phyloP scores from a whole-genome alignment of 92 coral and sea anemone species.

The Porites lobata region DNA sequence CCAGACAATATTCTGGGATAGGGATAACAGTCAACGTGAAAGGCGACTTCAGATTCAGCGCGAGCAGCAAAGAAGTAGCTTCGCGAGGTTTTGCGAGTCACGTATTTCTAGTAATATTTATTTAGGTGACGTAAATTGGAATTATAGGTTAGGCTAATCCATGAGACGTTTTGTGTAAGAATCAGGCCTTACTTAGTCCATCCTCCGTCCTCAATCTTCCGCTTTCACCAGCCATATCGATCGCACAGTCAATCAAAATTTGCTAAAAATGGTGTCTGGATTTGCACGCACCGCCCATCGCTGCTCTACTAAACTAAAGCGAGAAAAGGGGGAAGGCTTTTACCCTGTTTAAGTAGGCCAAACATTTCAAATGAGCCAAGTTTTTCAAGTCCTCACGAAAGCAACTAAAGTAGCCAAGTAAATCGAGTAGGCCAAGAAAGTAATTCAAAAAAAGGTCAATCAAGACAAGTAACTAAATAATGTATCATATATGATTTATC shows the following conservation, averaged over 20 bases:
- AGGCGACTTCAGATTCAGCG: too few relatives aligned
- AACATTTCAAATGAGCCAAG: background rate
- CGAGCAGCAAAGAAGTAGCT: too few relatives aligned
- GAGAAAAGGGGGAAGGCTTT: background rate
- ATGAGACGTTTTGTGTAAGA: background rate
- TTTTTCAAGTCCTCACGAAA: constrained; percentile 8
- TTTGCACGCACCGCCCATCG: constrained; percentile 6
- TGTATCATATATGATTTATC: constrained; percentile 4
- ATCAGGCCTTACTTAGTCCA: background rate
- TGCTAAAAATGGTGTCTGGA: background rate
- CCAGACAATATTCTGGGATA: too few relatives aligned
- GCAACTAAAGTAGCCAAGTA: background rate
- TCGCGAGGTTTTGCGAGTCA: background rate
- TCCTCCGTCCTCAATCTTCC: background rate
- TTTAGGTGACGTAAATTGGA: constrained; percentile 5
- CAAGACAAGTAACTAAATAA: constrained; percentile 15
- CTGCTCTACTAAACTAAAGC: background rate
- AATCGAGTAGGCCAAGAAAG: too few relatives aligned
- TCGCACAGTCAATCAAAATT: background rate
- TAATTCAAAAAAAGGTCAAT: background rate
- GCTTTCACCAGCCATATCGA: background rate
- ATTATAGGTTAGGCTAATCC: constrained; percentile 4
- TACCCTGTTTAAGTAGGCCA: background rate
- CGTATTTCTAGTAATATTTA: background rate
- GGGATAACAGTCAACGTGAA: too few relatives aligned